Conservation (phyloP, 2,888 invertebrate species). For the Ceriagrion tenellum region DNA sequence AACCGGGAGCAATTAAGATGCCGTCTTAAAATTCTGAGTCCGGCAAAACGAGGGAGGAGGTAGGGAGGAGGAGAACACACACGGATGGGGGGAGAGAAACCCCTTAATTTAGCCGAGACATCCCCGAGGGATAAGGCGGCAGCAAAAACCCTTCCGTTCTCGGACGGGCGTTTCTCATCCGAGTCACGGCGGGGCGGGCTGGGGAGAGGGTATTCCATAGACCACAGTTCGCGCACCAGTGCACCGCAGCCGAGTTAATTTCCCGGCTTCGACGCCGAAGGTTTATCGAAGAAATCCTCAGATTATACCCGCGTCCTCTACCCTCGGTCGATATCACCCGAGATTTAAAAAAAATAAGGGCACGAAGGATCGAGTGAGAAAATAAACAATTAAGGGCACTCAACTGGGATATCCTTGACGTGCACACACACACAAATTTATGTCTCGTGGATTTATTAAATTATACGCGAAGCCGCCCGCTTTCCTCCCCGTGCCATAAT, state of each 20-base stretch:
- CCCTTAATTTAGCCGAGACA: background rate
- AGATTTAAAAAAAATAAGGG: background rate
- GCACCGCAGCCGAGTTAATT: constrained; percentile 69
- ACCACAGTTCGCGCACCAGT: constrained; percentile 54
- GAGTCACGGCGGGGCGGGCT: too few species aligned
- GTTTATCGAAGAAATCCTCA: background rate
- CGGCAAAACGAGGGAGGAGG: background rate
- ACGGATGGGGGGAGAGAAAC: background rate
- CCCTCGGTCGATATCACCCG: background rate
- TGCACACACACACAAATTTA: background rate
- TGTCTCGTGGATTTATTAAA: background rate
- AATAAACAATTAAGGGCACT: background rate
- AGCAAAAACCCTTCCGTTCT: background rate
- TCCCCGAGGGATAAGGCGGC: background rate
- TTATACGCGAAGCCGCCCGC: background rate
- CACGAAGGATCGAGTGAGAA: background rate
- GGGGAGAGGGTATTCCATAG: background rate
- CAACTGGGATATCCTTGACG: background rate
- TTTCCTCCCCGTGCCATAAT: background rate
- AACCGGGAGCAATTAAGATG: background rate
- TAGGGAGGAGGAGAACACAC: background rate
- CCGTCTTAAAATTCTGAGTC: background rate
- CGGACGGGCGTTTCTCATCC: background rate
- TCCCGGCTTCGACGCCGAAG: constrained; percentile 68
- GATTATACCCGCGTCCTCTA: background rate